Evolutionary conservation across 2,797 vertebrate genomes (phyloP).

Genomic region (Cynopterus sphinx): DNA sequence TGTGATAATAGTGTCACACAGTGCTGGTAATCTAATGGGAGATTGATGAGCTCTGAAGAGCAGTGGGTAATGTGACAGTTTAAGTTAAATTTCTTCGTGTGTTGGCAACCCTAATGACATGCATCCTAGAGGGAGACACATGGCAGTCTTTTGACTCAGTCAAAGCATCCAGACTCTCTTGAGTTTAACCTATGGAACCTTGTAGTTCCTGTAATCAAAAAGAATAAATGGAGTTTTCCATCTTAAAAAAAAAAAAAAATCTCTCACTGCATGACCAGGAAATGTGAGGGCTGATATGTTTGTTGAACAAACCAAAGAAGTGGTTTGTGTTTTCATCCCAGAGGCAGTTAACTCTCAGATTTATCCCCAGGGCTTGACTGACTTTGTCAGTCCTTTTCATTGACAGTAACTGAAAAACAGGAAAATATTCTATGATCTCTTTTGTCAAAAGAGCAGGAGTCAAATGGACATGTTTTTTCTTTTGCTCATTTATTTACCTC

Average conservation of each 20-base stretch:
- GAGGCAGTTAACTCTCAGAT: background rate
- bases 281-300: background rate
- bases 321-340: conserved; percentile 9
- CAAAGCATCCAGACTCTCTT: conserved; percentile 2
- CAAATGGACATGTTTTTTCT: background rate
- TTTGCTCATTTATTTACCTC: background rate
- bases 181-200: conserved; percentile 39
- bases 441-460: background rate
- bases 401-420: background rate
- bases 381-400: background rate
- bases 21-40: conserved; percentile 43
- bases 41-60: conserved; percentile 63
- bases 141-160: background rate
- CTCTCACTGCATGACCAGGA: background rate
- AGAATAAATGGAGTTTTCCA: conserved; percentile 52
- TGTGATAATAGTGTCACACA: conserved; percentile 60
- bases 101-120: conserved; percentile 24
- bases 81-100: conserved; percentile 47
- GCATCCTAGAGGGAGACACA: background rate
- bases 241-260: conserved; percentile 40
- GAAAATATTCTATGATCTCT: background rate
- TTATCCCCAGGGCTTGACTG: background rate
- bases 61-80: conserved; percentile 15
- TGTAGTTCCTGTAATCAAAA: conserved; percentile 36
- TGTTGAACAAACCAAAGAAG: conserved; percentile 1